Base-by-base conservation (phyloP, 2,888 invertebrate species). In the Lampropteryx suffumata region DNA sequence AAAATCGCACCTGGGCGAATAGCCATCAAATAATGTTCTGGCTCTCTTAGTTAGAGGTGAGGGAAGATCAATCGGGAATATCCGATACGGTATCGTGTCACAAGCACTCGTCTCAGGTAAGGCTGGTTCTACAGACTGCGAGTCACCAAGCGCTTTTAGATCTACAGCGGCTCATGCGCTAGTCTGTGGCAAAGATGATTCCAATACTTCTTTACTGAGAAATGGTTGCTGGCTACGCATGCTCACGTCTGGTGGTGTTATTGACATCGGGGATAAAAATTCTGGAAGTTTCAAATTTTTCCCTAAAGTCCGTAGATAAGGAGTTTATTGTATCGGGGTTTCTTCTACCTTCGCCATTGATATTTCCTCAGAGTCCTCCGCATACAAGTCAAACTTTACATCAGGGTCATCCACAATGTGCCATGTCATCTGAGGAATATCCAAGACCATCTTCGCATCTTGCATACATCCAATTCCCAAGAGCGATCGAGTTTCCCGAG, bases 381-480 rank as follows among this genome's bases (percentile, higher is more conserved):
- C 30, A 14, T 54, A 30, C 0, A 60, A 26, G 10, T 60, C 54
- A 24, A 33, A 60, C 10, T 45, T 21, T 6, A 26, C 39, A 2
- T 39, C 43, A 11, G 60, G 55, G 17, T 34, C 3, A 33, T 51
- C 57, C 30, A 40, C 26, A 24, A 57, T 53, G 27, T 51, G n/a
- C 39, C 49, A 57, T 6, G 44, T 48, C 43, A 36, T 43, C 41
- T 59, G 57, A 0, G 53, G 51, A 8, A 57, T 11, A 30, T 59
- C 49, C 0, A 59, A 10, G 1, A 59, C 40, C 29, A 59, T 55
- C 29, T 37, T 33, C 5, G 58, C 56, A 33, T 61, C 58, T 12
- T 52, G 30, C 0, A 61, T 50, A 11, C 56, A 58, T 10, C 53
- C 57, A 2, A 60, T 34, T 6, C 60, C 60, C 3, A 57, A 35